Base-by-base conservation (phyloP, 2,888 invertebrate species). In the Tipula vernalis region DNA sequence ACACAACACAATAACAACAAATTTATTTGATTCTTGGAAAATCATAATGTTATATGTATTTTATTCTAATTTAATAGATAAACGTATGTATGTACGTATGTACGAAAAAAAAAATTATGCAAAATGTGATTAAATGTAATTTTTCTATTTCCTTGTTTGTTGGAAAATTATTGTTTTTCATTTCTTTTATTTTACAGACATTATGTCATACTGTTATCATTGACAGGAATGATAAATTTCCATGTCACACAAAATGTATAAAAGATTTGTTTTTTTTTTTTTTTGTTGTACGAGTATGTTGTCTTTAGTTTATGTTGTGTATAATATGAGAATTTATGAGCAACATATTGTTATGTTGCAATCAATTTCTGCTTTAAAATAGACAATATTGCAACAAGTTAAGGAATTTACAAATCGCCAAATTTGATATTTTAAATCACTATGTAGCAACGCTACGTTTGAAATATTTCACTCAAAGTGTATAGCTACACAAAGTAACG, bases 111-210 rank as follows among this genome's bases (percentile, higher is more conserved):
- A 71, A 71, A 71, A 28, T 28, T 71, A 71, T 71, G 71, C 71
- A 71, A 71, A 71, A 71, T 71, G 71, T 71, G 71, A 71, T 71
- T 71, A 71, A 71, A 71, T 71, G 71, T 71, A 71, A 71, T 71
- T 71, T 71, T 71, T 71, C 28, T 12, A 71, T 71, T 71, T 71
- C 71, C 71, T 71, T 71, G 71, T 71, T 71, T 71, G 71, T 71
- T 71, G 18, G 71, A 71, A 71, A 71, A 18, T 28, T 71, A 8
- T 28, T 71, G 28, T 71, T 71, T 15, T 71, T 28, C 28, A 1
- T 51, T 28, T 71, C 10, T 71, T 28, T 28, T 12, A 71, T 71
- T 71, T 71, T 28, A 71, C 71, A 71, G 28, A 71, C 71, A 28
- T 71, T 71, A 71, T 71, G 71, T 71, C 71, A 71, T 71, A 71